Evolutionary conservation across 2,113 vertebrate species (phyloP).

Genomic region (Nyctibius bracteatus): DNA sequence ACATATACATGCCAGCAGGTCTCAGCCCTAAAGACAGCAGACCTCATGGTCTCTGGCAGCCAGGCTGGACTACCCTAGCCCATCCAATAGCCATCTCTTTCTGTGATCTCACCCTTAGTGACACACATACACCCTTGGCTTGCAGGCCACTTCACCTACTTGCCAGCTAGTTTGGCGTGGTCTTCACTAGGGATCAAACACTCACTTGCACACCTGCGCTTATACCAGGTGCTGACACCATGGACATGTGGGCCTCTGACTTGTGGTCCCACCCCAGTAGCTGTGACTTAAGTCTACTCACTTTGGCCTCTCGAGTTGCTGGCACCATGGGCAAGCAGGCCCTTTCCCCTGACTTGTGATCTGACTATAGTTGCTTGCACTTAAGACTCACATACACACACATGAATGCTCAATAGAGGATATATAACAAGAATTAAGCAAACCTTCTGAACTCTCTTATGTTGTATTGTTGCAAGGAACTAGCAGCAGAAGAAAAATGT

Average conservation of each 20-base stretch:
- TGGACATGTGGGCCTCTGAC: not conserved
- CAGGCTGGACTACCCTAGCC: not conserved
- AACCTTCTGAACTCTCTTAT: not conserved
- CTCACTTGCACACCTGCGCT: not conserved
- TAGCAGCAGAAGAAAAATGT: not conserved
- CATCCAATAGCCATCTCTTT: not conserved
- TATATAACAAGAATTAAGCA: not conserved
- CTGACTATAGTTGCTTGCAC: not conserved
- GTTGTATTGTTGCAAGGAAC: not conserved
- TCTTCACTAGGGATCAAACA: not conserved
- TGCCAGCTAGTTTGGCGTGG: not conserved
- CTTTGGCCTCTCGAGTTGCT: not conserved
- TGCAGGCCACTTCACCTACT: not conserved
- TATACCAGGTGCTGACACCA: not conserved
- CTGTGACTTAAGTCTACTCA: not conserved
- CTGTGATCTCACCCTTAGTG: not conserved
- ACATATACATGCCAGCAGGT: not conserved
- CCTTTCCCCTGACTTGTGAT: not conserved
- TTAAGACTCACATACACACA: not conserved
- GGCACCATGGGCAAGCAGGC: not conserved
- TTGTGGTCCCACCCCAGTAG: not conserved
- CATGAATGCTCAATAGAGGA: not conserved
- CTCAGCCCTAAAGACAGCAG: not conserved
- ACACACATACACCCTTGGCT: rapidly evolving
- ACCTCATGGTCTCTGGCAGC: not conserved